Conservation (phyloP, 2,888 invertebrate species). For the Ommatoiulus sabulosus region DNA sequence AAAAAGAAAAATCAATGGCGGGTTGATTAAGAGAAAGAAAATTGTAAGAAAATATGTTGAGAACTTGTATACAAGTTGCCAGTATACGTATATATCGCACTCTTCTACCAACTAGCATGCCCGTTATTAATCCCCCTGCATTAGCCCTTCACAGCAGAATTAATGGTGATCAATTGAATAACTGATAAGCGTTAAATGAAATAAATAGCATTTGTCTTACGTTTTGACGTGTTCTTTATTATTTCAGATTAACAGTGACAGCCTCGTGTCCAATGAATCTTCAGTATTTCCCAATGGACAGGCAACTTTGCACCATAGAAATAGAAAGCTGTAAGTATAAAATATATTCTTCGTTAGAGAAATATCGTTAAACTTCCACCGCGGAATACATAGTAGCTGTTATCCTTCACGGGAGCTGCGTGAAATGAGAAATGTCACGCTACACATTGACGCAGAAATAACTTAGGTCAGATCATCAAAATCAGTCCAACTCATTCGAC, state of each 20-base stretch:
- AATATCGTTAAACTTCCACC: neutral
- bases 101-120: neutral
- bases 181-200: slow-evolving; percentile 17
- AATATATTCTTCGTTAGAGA: slow-evolving; percentile 48
- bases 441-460: neutral
- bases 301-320: slow-evolving; percentile 93
- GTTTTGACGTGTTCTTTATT: slow-evolving; percentile 35
- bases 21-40: neutral
- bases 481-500: neutral
- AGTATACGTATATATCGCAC: neutral
- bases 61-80: neutral
- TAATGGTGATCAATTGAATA: slow-evolving; percentile 45
- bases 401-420: neutral
- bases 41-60: neutral
- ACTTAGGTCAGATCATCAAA: slow-evolving; percentile 2
- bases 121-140: neutral
- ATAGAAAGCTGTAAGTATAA: slow-evolving; percentile 97
- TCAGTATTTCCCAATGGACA: slow-evolving; percentile 96
- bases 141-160: slow-evolving; percentile 4
- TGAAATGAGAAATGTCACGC: neutral
- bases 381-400: neutral
- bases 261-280: slow-evolving; percentile 97
- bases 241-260: slow-evolving; percentile 87
- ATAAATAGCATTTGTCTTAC: slow-evolving; percentile 38
- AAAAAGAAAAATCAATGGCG: neutral